Evolutionary conservation across 2,113 vertebrate genomes (phyloP).

Genomic region (Pituophis catenifer): DNA sequence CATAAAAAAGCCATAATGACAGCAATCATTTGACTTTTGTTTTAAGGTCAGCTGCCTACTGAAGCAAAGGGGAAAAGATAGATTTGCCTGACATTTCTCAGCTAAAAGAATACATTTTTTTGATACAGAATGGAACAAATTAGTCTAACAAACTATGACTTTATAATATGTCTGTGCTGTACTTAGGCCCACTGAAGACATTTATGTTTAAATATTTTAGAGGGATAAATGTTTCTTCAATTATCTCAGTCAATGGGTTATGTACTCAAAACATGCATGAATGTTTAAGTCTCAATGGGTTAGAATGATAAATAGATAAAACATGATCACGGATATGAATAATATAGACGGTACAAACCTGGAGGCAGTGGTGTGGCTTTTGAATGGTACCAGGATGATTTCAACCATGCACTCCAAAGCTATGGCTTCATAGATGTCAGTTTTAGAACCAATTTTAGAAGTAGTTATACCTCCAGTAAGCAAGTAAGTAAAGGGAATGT

Average conservation of each 20-base stretch:
- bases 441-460: neutral
- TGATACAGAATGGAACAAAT: neutral
- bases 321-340: neutral
- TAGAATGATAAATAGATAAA: neutral
- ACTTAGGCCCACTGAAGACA: neutral
- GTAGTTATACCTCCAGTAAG: neutral
- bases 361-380: neutral
- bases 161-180: constrained; percentile 26
- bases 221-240: constrained; percentile 27
- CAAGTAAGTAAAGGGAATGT: neutral
- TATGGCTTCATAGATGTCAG: neutral
- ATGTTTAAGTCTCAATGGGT: neutral
- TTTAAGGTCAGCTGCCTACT: constrained; percentile 45
- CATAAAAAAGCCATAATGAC: constrained; percentile 53
- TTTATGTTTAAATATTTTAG: constrained; percentile 21
- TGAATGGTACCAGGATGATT: neutral
- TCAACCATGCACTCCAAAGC: neutral
- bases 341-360: neutral
- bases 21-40: constrained; percentile 22
- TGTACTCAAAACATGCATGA: neutral
- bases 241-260: neutral
- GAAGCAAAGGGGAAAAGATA: neutral
- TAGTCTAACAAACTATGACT: neutral
- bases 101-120: constrained; percentile 11
- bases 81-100: constrained; percentile 3